These are phyloP conservation scores for Bergia puertoricense DNA, from an alignment of 92 coral and sea anemone species.

Conservation along the genomic window DNA sequence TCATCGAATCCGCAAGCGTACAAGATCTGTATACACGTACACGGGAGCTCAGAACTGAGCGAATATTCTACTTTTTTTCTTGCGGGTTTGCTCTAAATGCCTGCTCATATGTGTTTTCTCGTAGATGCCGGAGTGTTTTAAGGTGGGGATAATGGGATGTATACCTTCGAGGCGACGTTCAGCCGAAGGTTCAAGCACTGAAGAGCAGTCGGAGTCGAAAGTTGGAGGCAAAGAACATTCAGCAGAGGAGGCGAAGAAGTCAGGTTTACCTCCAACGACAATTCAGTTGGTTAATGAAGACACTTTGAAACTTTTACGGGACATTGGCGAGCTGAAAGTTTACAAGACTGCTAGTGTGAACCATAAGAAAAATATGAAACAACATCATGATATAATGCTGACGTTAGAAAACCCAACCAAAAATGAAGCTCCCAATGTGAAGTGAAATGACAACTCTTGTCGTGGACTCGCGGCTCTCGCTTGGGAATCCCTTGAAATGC, in stretches of 20 bases:
- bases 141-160: constrained; percentile 89
- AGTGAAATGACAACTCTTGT: constrained; percentile 34
- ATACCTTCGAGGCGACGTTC: constrained; percentile 80
- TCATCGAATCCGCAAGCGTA: constrained; percentile 45
- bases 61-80: constrained; percentile 18
- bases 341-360: constrained; percentile 82
- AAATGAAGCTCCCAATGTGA: constrained; percentile 38
- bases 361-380: constrained; percentile 71
- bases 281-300: constrained; percentile 95
- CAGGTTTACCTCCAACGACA: constrained; percentile 63
- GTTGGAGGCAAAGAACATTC: constrained; percentile 58
- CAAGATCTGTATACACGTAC: constrained; percentile 38
- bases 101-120: constrained; percentile 34
- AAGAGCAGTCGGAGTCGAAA: constrained; percentile 57
- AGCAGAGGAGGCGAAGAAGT: constrained; percentile 33
- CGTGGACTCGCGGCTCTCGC: background rate
- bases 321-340: constrained; percentile 96
- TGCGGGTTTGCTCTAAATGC: constrained; percentile 14
- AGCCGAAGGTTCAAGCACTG: constrained; percentile 55
- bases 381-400: constrained; percentile 82
- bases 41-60: constrained; percentile 15
- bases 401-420: constrained; percentile 94
- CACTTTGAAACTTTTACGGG: constrained; percentile 84
- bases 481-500: constrained; percentile 2
- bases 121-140: constrained; percentile 90